Evolutionary conservation across 1,140 invertebrate species (phyloP).

Genomic region (Batillaria attramentaria): DNA sequence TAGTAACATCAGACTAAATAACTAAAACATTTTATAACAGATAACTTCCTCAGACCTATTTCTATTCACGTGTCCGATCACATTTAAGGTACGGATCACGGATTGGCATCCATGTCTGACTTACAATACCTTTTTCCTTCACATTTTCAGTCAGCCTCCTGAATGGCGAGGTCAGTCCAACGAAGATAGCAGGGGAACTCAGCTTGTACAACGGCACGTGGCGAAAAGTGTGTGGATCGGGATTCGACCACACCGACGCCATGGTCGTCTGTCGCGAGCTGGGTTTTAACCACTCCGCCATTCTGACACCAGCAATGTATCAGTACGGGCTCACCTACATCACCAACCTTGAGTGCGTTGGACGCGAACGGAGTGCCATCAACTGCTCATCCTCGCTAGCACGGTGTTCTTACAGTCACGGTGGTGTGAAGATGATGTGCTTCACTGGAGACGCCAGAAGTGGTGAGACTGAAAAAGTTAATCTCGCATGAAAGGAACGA

Average conservation of each 20-base stretch:
- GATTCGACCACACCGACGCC: constrained; percentile 54
- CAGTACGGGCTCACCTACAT: constrained; percentile 37
- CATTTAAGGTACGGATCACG: too few relatives aligned
- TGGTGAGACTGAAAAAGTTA: too few relatives aligned
- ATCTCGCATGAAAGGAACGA: too few relatives aligned
- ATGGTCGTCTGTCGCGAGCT: constrained; percentile 60
- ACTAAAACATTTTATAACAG: too few relatives aligned
- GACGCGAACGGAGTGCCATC: constrained; percentile 31
- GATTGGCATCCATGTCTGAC: too few relatives aligned
- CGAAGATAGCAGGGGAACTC: constrained; percentile 11
- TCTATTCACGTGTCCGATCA: too few relatives aligned
- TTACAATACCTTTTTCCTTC: background rate
- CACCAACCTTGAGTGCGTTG: constrained; percentile 46
- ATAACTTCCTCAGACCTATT: too few relatives aligned
- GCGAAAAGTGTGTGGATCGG: constrained; percentile 58
- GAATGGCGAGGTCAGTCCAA: background rate
- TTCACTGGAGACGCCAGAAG: background rate
- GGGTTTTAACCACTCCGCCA: constrained; percentile 59
- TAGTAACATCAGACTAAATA: too few relatives aligned
- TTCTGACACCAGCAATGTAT: constrained; percentile 27
- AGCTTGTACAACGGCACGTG: constrained; percentile 33
- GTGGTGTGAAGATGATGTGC: constrained; percentile 26
- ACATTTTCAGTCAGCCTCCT: constrained; percentile 28
- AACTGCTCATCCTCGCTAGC: constrained; percentile 44
- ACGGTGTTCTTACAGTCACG: constrained; percentile 34